Evolutionary conservation across 2,888 invertebrate genomes (phyloP), one percentile per base, ranked within the genome.

Genomic region (Meteorus colon): DNA sequence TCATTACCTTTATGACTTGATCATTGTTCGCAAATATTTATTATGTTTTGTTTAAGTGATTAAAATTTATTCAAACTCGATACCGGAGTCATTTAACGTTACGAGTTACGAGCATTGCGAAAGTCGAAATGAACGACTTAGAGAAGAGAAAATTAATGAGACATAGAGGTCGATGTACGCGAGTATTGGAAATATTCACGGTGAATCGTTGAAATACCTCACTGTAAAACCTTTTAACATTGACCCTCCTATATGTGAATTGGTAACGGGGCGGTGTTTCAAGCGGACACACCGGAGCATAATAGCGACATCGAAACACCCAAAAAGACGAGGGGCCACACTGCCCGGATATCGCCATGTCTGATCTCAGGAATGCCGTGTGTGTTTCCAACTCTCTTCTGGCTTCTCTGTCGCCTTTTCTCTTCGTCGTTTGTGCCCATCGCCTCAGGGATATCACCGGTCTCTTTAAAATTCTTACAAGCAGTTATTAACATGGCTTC

Each of bases 161-260:
- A 31, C n/a, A 45, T 29, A 45, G 48, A 73, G 72, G 63, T 73
- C 72, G 51, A 73, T 34, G 72, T 14, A 65, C 65, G 51, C 8
- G 5, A 19, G 24, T 65, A 73, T 73, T 62, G n/a, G 37, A 55
- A 66, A 55, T 8, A 60, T 71, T 68, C 71, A 73, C 65, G 73
- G 60, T 68, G 62, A 76, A 80, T 80, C 60, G 77, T 79, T 77
- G 76, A 66, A 79, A 78, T 75, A 78, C 74, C 77, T 60, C 55
- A 55, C 55, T 24, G n/a, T n/a, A 74, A 77, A 79, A 79, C 79
- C 70, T 73, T 24, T 41, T 31, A 70, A 70, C 29, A 63, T 48
- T 29, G 31, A 5, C 55, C 8, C n/a, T 19, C n/a, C 6, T 55
- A 55, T 55, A 55, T 55, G 24, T 55, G 55, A 19, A 55, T 55